Conservation (phyloP, 2,113 vertebrate species). For the Paramisgurnus dabryanus region DNA sequence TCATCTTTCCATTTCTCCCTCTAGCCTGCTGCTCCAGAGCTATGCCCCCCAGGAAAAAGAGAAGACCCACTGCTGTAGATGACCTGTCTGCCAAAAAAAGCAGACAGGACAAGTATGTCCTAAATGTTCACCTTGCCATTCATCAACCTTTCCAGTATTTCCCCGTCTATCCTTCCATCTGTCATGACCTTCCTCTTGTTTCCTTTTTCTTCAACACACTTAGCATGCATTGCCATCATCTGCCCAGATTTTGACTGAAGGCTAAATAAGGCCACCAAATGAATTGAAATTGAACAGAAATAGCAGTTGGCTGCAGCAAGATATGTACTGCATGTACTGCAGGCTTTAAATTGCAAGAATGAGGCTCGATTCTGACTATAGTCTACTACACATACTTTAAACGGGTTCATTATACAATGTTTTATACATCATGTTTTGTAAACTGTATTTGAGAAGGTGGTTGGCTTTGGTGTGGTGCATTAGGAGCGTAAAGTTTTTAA, state of each 20-base stretch:
- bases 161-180: neutral
- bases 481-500: too few relatives aligned
- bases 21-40: constrained; percentile 93
- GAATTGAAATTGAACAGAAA: neutral
- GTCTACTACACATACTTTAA: too few relatives aligned
- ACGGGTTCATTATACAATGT: too few relatives aligned
- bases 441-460: too few relatives aligned
- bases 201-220: neutral
- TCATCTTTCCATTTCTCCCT: constrained; percentile 31
- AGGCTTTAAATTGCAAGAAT: too few relatives aligned
- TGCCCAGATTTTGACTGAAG: neutral
- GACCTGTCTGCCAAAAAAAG: constrained; percentile 97
- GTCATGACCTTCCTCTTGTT: neutral
- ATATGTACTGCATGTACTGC: too few relatives aligned
- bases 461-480: too few relatives aligned
- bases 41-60: constrained; percentile 99
- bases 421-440: too few relatives aligned
- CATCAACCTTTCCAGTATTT: neutral
- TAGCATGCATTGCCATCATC: neutral
- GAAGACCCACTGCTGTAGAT: constrained; percentile 95
- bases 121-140: neutral
- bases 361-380: too few relatives aligned
- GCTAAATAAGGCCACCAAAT: neutral
- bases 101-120: constrained; percentile 90
- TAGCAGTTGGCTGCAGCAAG: neutral